Evolutionary conservation across 2,113 vertebrate genomes (phyloP).

Genomic region (Ploceus nigricollis): DNA sequence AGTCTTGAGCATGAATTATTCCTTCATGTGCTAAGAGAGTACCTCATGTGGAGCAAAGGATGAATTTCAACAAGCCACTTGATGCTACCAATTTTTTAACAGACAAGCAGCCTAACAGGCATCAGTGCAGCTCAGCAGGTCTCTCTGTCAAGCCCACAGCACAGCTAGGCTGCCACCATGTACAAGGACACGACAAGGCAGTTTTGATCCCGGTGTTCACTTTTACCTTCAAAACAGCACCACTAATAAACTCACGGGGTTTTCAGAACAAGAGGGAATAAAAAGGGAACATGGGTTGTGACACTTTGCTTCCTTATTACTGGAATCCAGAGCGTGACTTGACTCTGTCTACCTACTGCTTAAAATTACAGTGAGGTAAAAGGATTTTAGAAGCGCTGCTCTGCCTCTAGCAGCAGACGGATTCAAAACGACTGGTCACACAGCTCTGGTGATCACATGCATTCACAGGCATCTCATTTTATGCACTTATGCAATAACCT

Average conservation of each 20-base stretch:
- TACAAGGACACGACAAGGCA: neutral
- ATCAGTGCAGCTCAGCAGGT: neutral
- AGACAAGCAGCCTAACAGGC: neutral
- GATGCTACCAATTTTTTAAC: neutral
- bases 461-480: neutral
- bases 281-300: neutral
- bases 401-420: neutral
- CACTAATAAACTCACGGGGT: neutral
- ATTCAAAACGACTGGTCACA: neutral
- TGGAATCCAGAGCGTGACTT: neutral
- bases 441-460: neutral
- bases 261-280: neutral
- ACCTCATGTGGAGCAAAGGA: neutral
- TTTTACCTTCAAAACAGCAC: neutral
- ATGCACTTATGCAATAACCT: constrained; percentile 13
- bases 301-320: neutral
- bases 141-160: neutral
- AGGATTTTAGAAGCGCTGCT: neutral
- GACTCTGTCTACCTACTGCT: neutral
- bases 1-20: neutral
- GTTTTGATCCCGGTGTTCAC: neutral
- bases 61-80: constrained; percentile 18
- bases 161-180: neutral
- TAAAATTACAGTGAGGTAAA: neutral
- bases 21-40: neutral